Percentiles rank a stretch among this genome's conserved stretches.
phyloP scores from a whole-genome alignment of 1,140 invertebrate species.

The Pollicipes pollicipes region DNA sequence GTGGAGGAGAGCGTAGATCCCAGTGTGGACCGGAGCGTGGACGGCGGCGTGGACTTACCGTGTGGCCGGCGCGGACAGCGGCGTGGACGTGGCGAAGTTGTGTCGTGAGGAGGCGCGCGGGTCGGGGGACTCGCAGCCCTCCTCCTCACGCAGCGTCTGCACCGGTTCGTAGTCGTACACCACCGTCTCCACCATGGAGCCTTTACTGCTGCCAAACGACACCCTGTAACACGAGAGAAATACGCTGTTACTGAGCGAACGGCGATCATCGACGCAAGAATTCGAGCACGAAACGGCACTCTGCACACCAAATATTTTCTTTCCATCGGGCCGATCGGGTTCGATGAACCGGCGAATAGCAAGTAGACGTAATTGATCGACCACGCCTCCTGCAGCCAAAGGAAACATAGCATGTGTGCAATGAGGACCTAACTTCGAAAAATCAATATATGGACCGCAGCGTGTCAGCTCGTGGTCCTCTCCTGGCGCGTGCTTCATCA shows the following conservation, averaged over 20 bases:
- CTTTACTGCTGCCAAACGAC: background rate
- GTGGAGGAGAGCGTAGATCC: background rate
- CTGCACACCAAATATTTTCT: no score
- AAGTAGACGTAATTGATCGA: no score
- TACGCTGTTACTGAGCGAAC: background rate
- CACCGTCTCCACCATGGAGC: constrained; percentile 1
- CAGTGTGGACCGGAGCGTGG: background rate
- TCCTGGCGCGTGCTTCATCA: no score
- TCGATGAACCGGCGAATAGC: no score
- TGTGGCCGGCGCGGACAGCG: background rate
- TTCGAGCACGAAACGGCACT: no score
- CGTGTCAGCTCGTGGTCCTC: no score
- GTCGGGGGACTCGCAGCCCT: background rate
- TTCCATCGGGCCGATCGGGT: no score
- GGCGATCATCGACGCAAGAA: no score
- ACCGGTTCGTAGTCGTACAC: background rate
- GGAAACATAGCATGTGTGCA: background rate
- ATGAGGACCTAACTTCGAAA: no score
- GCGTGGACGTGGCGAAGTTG: background rate
- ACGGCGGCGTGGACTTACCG: background rate
- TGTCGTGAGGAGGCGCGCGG: no score
- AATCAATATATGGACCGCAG: no score
- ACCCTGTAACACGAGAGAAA: background rate
- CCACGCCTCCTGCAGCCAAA: background rate
- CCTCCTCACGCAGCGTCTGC: background rate